Evolutionary conservation across 1,140 invertebrate species (phyloP).

Genomic region (Marisa cornuarietis): DNA sequence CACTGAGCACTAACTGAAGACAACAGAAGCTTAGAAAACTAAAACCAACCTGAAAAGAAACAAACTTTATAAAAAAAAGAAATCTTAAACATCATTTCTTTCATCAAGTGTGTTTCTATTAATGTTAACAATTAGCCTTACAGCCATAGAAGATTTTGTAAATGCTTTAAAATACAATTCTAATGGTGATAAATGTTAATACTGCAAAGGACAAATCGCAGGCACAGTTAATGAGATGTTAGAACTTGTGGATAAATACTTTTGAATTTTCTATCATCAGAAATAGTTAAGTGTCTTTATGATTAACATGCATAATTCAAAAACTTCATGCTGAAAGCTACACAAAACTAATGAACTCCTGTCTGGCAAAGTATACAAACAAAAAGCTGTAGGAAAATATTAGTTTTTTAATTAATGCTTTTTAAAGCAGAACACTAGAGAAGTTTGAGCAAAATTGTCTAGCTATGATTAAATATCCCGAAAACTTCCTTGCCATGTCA

Average conservation of each 20-base stretch:
- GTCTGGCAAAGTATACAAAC: neutral
- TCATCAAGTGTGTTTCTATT: too few species aligned
- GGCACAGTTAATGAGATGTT: neutral
- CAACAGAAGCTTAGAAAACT: too few species aligned
- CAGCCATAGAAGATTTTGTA: too few species aligned
- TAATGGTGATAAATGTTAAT: neutral
- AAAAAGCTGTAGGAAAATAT: neutral
- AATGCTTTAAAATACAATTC: neutral
- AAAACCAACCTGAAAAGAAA: too few species aligned
- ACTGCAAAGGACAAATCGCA: neutral
- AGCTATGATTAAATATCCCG: too few species aligned
- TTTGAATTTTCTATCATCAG: neutral
- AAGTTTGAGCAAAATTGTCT: neutral
- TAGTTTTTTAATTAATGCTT: neutral
- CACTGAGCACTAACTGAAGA: too few species aligned
- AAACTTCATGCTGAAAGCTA: neutral
- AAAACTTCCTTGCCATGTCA: too few species aligned
- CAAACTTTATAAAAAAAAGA: too few species aligned
- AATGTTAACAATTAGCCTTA: too few species aligned
- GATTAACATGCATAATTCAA: neutral
- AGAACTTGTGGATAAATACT: neutral
- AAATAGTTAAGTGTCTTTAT: neutral
- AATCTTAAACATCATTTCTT: too few species aligned
- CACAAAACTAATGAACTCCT: neutral
- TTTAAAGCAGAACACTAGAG: neutral